A percentile compares a stretch with the other conserved stretches of the same genome.
phyloP scores from a whole-genome alignment of 2,888 invertebrate species.

The Blastobasis lacticolella region DNA sequence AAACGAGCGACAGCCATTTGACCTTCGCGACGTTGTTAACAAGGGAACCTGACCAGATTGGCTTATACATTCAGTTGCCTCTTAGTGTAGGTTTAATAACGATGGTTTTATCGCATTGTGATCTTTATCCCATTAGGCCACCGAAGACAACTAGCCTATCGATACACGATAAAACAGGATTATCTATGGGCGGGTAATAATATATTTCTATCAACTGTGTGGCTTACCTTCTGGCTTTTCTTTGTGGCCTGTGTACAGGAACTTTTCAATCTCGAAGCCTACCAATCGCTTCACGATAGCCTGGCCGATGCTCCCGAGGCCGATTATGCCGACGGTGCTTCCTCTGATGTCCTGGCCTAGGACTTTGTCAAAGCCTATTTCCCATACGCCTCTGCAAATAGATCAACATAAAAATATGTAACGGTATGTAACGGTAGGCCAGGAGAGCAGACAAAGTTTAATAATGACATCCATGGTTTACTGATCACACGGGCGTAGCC shows the following conservation, averaged over 20 bases:
- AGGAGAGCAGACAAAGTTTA: not conserved
- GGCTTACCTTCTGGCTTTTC: slow-evolving; percentile 78
- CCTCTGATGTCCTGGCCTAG: slow-evolving; percentile 85
- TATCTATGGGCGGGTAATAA: too few relatives aligned
- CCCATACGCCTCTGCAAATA: slow-evolving; percentile 77
- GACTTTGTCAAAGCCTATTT: slow-evolving; percentile 80
- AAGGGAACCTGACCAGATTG: too few relatives aligned
- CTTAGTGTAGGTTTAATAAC: too few relatives aligned
- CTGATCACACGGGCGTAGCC: not conserved
- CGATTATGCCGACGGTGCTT: slow-evolving; percentile 88
- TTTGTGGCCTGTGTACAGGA: slow-evolving; percentile 84
- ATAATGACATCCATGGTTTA: not conserved
- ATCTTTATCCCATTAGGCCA: too few relatives aligned
- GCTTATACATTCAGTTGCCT: too few relatives aligned
- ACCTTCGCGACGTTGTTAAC: too few relatives aligned
- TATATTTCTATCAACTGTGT: too few relatives aligned
- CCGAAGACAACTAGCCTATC: too few relatives aligned
- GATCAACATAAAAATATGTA: too few relatives aligned
- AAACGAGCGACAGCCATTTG: too few relatives aligned
- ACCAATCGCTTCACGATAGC: slow-evolving; percentile 83
- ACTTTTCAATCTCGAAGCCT: slow-evolving; percentile 81
- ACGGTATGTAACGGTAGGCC: not conserved
- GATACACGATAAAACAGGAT: too few relatives aligned
- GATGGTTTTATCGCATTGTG: too few relatives aligned
- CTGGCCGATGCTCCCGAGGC: slow-evolving; percentile 88